Base-by-base conservation (phyloP, 2,797 vertebrate species). In the Scolopax rusticola region DNA sequence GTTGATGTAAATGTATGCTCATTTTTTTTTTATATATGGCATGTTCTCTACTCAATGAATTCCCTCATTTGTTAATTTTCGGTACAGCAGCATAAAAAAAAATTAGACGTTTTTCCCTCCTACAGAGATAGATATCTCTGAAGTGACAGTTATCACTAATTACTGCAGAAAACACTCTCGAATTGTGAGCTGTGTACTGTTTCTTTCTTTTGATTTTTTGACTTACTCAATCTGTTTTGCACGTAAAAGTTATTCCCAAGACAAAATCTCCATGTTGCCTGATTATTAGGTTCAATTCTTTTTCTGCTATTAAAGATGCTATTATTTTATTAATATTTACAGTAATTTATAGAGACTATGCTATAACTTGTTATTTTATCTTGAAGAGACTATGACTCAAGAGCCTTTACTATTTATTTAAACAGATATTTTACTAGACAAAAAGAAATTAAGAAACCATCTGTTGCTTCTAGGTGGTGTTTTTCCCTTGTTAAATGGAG, bases 131-230 rank as follows among this genome's bases (percentile, higher is more conserved):
- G 70, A 83, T 85, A 70, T 33, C 32, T 70, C 79, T 89, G 84
- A 86, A 90, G 48, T 91, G 80, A 53, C 11, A 75, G 75, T 86
- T 86, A 16, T 81, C 89, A 83, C 48, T 85, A 40, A 89, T 87
- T 87, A 41, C 25, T 60, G 85, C 48, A 68, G 32, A 91, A 95
- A 89, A 53, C n/a, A 85, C 68, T 89, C 28, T 60, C 79, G 51
- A 83, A 67, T 23, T 65, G 21, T 70, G n/a, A 92, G 30, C n/a
- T 36, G 9, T 21, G 32, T 53, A 20, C 30, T 28, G 28, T 83
- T 4, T 45, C 5, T 61, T 86, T 78, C 78, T 61, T 83, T 27
- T 41, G 9, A 76, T 82, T 73, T 89, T 54, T 41, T 84, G n/a
- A 50, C 6, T 83, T 77, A 48, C 3, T 86, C 4, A 27, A 10